These are phyloP conservation scores for Eupsilia transversa DNA, from an alignment of 2,888 invertebrate species.

Conservation along the genomic window DNA sequence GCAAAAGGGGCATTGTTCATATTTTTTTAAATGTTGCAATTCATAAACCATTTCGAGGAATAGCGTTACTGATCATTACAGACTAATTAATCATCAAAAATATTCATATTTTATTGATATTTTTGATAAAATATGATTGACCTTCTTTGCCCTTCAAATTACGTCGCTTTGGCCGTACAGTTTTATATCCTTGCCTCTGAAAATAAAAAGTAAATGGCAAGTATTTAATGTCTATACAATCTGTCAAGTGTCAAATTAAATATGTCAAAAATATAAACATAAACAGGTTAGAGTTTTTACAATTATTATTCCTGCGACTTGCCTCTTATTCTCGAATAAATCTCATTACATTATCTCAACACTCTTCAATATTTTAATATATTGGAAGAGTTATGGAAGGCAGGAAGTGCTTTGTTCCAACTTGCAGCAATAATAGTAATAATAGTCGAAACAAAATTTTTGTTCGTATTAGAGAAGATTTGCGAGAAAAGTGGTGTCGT, in stretches of 20 bases:
- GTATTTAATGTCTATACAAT: not conserved
- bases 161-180: not conserved
- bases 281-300: not conserved
- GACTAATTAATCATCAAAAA: not conserved
- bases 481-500: slow-evolving; percentile 15
- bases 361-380: not conserved
- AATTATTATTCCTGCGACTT: not conserved
- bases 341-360: not conserved
- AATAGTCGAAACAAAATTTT: slow-evolving; percentile 11
- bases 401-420: slow-evolving; percentile 2
- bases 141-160: slow-evolving; percentile 1
- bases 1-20: too few species aligned
- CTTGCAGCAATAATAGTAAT: slow-evolving; percentile 5
- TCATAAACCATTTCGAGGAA: too few species aligned
- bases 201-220: not conserved
- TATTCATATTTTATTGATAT: not conserved
- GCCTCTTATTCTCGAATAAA: not conserved
- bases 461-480: slow-evolving; percentile 24
- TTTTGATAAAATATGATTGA: not conserved
- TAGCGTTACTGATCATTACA: not conserved
- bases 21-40: too few species aligned
- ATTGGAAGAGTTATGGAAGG: not conserved
- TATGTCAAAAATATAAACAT: not conserved
- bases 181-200: not conserved
- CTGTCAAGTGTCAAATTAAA: not conserved